These are phyloP conservation scores for Ornithoptera priamus DNA, from an alignment of 2,888 invertebrate genomes.

Conservation along the genomic window DNA sequence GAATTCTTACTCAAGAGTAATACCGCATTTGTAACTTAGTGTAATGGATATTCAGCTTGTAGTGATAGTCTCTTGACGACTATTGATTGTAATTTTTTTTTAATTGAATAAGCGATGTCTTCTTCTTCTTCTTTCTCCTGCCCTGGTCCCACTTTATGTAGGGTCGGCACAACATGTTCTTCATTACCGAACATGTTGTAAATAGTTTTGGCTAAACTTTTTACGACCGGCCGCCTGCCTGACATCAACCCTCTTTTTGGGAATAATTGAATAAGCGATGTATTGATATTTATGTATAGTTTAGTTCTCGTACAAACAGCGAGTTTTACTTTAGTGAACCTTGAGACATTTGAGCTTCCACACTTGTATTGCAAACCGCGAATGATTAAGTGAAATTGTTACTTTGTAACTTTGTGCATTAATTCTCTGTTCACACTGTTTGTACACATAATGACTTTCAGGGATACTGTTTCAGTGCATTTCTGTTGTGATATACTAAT, in stretches of 20 bases:
- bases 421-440: slow-evolving; percentile 18
- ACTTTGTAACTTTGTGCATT: slow-evolving; percentile 24
- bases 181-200: too few relatives aligned
- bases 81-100: too few relatives aligned
- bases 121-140: too few relatives aligned
- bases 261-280: neutral
- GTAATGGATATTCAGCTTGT: too few relatives aligned
- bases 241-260: too few relatives aligned
- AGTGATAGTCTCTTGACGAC: too few relatives aligned
- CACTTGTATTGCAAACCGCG: slow-evolving; percentile 15
- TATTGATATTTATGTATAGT: neutral
- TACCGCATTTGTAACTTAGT: too few relatives aligned
- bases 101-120: neutral
- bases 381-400: slow-evolving; percentile 27
- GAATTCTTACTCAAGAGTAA: too few relatives aligned
- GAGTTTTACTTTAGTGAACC: neutral
- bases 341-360: neutral
- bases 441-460: slow-evolving; percentile 1
- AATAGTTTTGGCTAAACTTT: too few relatives aligned
- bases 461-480: slow-evolving; percentile 7
- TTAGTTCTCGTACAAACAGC: neutral
- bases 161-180: too few relatives aligned
- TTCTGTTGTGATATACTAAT: neutral
- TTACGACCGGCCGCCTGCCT: too few relatives aligned
- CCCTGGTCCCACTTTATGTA: too few relatives aligned